Base-by-base conservation (phyloP, 2,888 invertebrate species). In the Diplolepis rosae region DNA sequence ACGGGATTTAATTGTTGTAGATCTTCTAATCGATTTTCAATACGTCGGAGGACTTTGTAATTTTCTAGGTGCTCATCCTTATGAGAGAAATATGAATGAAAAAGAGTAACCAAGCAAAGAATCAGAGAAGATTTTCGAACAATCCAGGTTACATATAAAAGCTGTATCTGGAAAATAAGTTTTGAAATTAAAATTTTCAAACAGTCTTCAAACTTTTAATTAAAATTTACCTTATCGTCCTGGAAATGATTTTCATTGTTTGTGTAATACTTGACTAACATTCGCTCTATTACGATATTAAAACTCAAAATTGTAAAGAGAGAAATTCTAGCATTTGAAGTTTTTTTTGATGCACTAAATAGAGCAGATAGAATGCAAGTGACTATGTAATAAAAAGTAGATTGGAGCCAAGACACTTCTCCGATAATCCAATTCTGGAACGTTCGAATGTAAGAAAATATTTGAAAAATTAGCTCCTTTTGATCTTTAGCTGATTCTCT, bases 401-500 rank as follows among this genome's bases (percentile, higher is more conserved):
- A 91, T 82, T 93, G 92, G 71, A 93, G 88, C 89, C 92, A 92
- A 0, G 92, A 92, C 66, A 93, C 90, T 88, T 93, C 93, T 4
- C 92, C 92, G 6, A 93, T 86, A 69, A 93, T 89, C 90, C 92
- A 91, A 54, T 90, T 88, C 84, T 93, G 93, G 71, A 93, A 89
- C 65, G 89, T 89, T 13, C 88, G 86, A 45, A 93, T 84, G 70
- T 91, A 90, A 18, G 90, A 90, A 80, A 92, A 91, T 56, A 92
- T 89, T 79, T 92, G 90, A 74, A 89, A 88, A 45, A 93, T 89
- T 54, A 92, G 82, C 75, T 91, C 88, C 71, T 90, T 89, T 81
- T 93, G 92, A 79, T 91, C 90, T 52, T 88, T 86, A 0, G 92
- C 91, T 0, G 91, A 89, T 70, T 89, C 86, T 78, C 91, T 90